Conservation (phyloP, 2,888 invertebrate species). For the Leptinotarsa peninsularis region DNA sequence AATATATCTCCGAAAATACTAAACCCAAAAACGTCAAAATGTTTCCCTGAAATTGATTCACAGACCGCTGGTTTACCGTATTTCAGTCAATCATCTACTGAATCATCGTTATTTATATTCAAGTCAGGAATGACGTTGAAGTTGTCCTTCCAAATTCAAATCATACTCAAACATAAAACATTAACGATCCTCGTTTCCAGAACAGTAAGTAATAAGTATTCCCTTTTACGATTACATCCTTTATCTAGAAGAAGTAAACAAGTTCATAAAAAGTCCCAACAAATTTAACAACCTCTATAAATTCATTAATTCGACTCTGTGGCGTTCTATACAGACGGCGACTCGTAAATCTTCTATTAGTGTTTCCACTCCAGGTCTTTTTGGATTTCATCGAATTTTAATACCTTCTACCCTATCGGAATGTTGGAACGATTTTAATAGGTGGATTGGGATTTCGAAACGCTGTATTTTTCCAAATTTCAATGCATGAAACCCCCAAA, state of each 20-base stretch:
- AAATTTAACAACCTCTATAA: conserved; percentile 36
- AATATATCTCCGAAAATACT: too few species aligned
- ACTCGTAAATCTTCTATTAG: not conserved
- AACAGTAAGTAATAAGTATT: conserved; percentile 20
- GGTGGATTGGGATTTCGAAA: not conserved
- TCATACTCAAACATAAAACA: conserved; percentile 8
- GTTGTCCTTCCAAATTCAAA: conserved; percentile 8
- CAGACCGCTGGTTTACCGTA: not conserved
- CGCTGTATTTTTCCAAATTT: not conserved
- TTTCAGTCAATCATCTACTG: not conserved
- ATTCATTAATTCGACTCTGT: conserved; percentile 41
- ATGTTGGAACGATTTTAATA: not conserved
- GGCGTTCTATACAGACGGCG: not conserved
- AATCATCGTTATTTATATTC: not conserved
- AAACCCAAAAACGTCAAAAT: too few species aligned
- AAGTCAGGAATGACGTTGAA: not conserved
- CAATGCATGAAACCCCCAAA: too few species aligned
- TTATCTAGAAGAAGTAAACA: conserved; percentile 34
- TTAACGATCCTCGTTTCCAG: conserved; percentile 18
- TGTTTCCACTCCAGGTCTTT: not conserved
- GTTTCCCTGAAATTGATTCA: too few species aligned
- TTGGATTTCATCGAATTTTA: not conserved
- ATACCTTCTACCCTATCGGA: not conserved
- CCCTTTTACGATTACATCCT: conserved; percentile 19
- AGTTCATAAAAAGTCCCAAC: conserved; percentile 33